Percentiles rank a stretch among this genome's conserved stretches.
phyloP scores from a whole-genome alignment of 1,140 invertebrate species.

The Ips nitidus region DNA sequence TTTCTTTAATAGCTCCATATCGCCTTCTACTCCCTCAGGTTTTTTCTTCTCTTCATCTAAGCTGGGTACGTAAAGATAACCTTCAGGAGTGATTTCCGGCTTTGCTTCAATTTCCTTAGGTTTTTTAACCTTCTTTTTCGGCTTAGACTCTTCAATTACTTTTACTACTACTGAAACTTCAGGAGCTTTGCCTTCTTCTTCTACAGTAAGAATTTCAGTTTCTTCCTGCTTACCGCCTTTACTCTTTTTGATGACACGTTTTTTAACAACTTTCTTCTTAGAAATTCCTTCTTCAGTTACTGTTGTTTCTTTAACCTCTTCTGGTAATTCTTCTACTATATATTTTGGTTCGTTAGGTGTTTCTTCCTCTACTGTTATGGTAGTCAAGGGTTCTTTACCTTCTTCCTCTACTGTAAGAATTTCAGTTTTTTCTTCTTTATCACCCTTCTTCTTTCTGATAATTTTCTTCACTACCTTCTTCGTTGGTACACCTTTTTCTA shows the following conservation, averaged over 20 bases:
- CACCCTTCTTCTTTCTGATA: too few species aligned
- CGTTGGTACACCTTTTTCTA: slow-evolving; percentile 51
- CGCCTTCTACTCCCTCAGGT: slow-evolving; percentile 47
- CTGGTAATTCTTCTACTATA: slow-evolving; percentile 51
- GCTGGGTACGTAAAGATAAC: slow-evolving; percentile 40
- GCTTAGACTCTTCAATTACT: slow-evolving; percentile 53
- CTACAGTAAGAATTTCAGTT: too few species aligned
- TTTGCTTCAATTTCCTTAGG: slow-evolving; percentile 44
- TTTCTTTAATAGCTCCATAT: slow-evolving; percentile 41
- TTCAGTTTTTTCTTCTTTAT: too few species aligned
- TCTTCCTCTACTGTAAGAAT: background rate
- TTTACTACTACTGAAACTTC: slow-evolving; percentile 52
- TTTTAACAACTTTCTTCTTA: slow-evolving; percentile 45
- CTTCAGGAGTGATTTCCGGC: slow-evolving; percentile 45
- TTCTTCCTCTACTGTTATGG: slow-evolving; percentile 37
- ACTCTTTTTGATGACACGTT: slow-evolving; percentile 10
- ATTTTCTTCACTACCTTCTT: slow-evolving; percentile 49
- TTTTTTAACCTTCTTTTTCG: slow-evolving; percentile 51
- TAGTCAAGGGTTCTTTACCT: slow-evolving; percentile 41
- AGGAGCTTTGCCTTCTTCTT: slow-evolving; percentile 38
- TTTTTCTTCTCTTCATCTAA: slow-evolving; percentile 48
- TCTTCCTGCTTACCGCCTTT: too few species aligned
- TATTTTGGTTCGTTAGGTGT: slow-evolving; percentile 53
- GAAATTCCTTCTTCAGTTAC: slow-evolving; percentile 40
- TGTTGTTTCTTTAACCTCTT: slow-evolving; percentile 37